Base-by-base conservation (phyloP, 2,888 invertebrate genomes). In the Morpho achilles region DNA sequence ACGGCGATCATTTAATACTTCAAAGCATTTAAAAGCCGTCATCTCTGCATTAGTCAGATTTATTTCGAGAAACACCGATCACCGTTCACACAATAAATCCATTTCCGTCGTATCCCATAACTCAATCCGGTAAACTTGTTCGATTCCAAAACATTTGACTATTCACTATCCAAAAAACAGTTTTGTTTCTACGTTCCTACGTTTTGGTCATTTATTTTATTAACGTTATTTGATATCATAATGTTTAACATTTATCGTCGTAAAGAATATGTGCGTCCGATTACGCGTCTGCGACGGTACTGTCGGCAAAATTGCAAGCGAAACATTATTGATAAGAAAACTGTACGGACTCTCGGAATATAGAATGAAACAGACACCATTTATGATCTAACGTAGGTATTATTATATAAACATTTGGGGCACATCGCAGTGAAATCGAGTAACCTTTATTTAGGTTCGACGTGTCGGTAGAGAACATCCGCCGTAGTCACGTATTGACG, bases 271-370 rank as follows among this genome's bases (percentile, higher is more conserved):
- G 80, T 68, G 71, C 78, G 80, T 64, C 63, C 80, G 69, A 73
- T 70, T 68, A 69, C 80, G 73, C 78, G 74, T 73, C 67, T 75
- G 75, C 71, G 69, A 69, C 67, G 66, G 74, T 74, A 88, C 87
- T 88, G 86, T 75, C 79, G 79, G 74, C 76, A 74, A 67, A 68
- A 72, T 73, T 69, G 75, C 76, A 78, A 80, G 75, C 72, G 77
- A 77, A 80, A 77, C 79, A 75, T 75, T 83, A 84, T 87, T 85
- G 88, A 88, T 88, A 89, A 87, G 80, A 76, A 69, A 47, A 56
- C 66, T 56, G 61, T 64, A 66, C 66, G 65, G 68, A 45, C 7
- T 32, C 32, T 32, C 32, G 32, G 32, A 32, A 32, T 32, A 32
- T 32, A 32, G 5, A 32, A 3, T 5, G 32, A 32, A 32, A 32